Conservation (phyloP, 1,140 invertebrate species). For the Drosophila paulistorum region DNA sequence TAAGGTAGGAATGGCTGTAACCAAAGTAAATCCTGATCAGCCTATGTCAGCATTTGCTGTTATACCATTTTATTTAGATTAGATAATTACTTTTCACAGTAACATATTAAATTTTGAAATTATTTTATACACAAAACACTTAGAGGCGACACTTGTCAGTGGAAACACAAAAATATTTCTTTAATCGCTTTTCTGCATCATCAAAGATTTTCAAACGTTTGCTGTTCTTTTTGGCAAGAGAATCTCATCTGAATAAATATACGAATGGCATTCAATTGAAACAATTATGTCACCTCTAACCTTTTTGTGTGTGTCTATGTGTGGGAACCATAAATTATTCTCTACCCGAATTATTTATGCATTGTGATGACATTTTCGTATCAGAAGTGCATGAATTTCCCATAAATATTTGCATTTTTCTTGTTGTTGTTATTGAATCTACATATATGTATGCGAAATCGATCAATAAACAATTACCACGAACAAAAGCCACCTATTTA, state of each 20-base stretch:
- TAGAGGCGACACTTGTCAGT: no score
- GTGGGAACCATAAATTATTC: slow-evolving; percentile 20
- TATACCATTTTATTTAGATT: neutral
- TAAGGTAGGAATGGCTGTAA: neutral
- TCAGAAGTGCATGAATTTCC: slow-evolving; percentile 18
- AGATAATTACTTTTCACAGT: no score
- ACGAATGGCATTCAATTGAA: slow-evolving; percentile 5
- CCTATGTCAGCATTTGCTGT: neutral
- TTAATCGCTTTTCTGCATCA: no score
- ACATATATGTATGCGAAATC: slow-evolving; percentile 17
- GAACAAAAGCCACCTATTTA: slow-evolving; percentile 19
- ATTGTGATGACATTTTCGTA: slow-evolving; percentile 36
- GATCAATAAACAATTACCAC: slow-evolving; percentile 58
- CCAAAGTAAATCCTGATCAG: neutral
- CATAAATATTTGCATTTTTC: slow-evolving; percentile 36
- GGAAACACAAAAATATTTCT: no score
- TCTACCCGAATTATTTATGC: slow-evolving; percentile 21
- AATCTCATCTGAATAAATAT: slow-evolving; percentile 10
- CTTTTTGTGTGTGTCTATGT: slow-evolving; percentile 1
- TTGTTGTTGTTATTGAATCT: slow-evolving; percentile 28
- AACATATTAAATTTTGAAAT: no score
- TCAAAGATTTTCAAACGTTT: neutral
- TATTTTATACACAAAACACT: neutral
- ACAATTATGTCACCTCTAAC: slow-evolving; percentile 12
- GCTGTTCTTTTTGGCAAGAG: neutral